Evolutionary conservation across 2,113 vertebrate genomes (phyloP), one percentile per base, ranked within the genome.

Genomic region (Toxotes jaculatrix): DNA sequence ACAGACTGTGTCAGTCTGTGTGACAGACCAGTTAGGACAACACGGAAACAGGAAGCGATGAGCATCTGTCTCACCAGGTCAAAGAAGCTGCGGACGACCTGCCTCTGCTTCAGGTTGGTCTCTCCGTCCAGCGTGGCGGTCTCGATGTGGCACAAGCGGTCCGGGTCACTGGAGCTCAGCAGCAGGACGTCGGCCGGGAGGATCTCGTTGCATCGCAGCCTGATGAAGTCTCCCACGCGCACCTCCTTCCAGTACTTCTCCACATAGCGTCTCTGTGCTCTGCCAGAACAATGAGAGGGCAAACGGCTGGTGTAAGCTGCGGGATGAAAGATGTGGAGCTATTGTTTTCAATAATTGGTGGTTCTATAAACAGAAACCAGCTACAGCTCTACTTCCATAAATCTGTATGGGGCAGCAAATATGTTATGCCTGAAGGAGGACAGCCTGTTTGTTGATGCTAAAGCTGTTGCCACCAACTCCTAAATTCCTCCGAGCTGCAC

Each of bases 91-190:
- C 97, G 96, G 71, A 98, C 96, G 64, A 99, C 97, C 92, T 97
- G 97, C 66, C 98, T 96, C 91, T 97, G 97, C 83, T 99, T 99
- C 49, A 99, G 95, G 92, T 98, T 99, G 88, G 97, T 99, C 95
- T 99, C 98, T 17, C 98, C 98, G 19, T 99, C 98, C 95, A 99
- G 94, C 38, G 97, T 99, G 92, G 98, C 97, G 0, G 98, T 99
- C 95, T 99, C 98, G 1, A 99, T 98, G 91, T 99, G 97, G 90
- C 97, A 98, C 67, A 99, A 95, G 7, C 97, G 97, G 64, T 98
- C 97, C 0, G 98, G 98, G 93, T 99, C 97, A 12, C 98, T 99
- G 88, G 97, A 97, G 82, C 96, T 97, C 13, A 99, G 96, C 85
- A 99, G 96, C 82, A 99, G 80, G 38, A 99, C 95, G 62, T 99